Evolutionary conservation across 2,888 invertebrate genomes (phyloP), one percentile per base, ranked within the genome.

Genomic region (Heliconius aoede): DNA sequence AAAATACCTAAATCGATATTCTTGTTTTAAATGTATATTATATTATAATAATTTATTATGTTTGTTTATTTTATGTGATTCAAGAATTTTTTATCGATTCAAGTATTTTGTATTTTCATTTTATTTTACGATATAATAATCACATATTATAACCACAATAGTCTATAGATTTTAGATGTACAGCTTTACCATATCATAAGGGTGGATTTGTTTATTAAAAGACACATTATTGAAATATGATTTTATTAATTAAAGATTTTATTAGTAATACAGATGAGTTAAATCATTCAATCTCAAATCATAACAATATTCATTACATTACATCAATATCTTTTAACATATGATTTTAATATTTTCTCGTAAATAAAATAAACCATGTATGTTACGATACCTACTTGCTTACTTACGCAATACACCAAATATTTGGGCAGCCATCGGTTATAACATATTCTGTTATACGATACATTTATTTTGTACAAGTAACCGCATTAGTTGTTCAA

Each of bases 401-500:
- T n/a, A n/a, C n/a, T n/a, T n/a, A n/a, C n/a, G n/a, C n/a, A n/a
- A n/a, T n/a, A n/a, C n/a, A n/a, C n/a, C 18, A 68, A 76, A 79
- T 78, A 74, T 79, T 79, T 79, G 69, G 30, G 46, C 60, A 69
- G 61, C 51, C 64, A 72, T 74, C 58, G 60, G 69, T 69, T 74
- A 75, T 76, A 76, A 72, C 78, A 76, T 74, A 79, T 62, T 80
- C 62, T 30, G 72, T 76, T 75, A 69, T 76, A 73, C 78, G 72
- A 80, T 78, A 80, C 83, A 84, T 83, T 80, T 86, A 85, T 87
- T 86, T 85, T 83, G 79, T 79, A 79, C 80, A 85, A 46, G 15
- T 46, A 87, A 87, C 86, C 84, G 85, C 86, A 86, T 87, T 87
- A 86, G 83, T 83, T 83, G 82, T 77, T 40, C 84, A 87, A 88